Evolutionary conservation across 2,113 vertebrate genomes (phyloP).

Genomic region (Scortum barcoo): DNA sequence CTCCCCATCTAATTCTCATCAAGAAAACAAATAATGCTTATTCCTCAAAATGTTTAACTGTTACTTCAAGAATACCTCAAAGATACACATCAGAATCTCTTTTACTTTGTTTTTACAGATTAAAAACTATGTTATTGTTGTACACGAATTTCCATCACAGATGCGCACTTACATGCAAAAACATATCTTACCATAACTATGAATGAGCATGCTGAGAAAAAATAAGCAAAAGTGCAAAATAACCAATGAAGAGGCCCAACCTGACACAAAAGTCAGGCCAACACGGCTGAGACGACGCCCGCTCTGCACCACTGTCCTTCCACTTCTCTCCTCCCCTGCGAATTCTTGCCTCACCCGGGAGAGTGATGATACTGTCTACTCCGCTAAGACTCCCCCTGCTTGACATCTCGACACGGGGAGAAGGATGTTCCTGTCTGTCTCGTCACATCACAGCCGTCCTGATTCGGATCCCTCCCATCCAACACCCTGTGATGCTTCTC

Average conservation of each 20-base stretch:
- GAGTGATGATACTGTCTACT: slow-evolving; percentile 81
- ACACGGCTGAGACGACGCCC: slow-evolving; percentile 30
- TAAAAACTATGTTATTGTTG: background rate
- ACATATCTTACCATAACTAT: background rate
- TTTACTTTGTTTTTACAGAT: background rate
- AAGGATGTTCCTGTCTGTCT: slow-evolving; percentile 86
- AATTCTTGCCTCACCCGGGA: slow-evolving; percentile 64
- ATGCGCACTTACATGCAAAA: background rate
- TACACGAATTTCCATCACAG: background rate
- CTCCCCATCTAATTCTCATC: background rate
- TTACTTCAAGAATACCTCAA: background rate
- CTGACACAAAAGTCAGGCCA: slow-evolving; percentile 44
- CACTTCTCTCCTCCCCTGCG: slow-evolving; percentile 59
- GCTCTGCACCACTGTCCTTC: slow-evolving; percentile 67
- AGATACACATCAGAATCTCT: background rate
- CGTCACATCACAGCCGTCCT: slow-evolving; percentile 82
- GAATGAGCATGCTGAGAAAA: background rate
- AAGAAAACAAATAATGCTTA: background rate
- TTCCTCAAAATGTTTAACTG: background rate
- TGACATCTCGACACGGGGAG: slow-evolving; percentile 80
- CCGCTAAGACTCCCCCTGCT: slow-evolving; percentile 76
- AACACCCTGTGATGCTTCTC: slow-evolving; percentile 79
- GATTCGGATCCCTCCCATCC: slow-evolving; percentile 80
- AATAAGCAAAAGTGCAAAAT: background rate
- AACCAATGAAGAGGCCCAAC: slow-evolving; percentile 19